phyloP scores from a whole-genome alignment of 2,113 vertebrate genomes.

The Climacteris rufus region DNA sequence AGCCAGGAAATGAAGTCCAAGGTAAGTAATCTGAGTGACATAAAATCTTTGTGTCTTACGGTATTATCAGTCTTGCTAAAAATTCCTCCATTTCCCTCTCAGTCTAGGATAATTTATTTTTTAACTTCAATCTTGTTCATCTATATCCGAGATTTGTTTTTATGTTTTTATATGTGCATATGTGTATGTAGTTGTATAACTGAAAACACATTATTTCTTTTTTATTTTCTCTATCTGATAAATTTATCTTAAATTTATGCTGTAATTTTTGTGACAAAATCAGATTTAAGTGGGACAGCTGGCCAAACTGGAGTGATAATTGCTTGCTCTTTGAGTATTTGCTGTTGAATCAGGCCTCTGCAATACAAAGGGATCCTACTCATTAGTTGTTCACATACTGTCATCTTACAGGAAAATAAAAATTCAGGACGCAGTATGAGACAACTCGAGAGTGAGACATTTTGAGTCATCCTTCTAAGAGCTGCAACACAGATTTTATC shows the following conservation, averaged over 20 bases:
- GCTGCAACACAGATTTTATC: slow-evolving; percentile 28
- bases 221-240: background rate
- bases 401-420: background rate
- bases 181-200: background rate
- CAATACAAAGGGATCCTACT: background rate
- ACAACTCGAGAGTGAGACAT: background rate
- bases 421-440: background rate
- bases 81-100: background rate
- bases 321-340: background rate
- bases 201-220: background rate
- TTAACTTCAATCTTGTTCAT: background rate
- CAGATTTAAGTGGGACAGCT: background rate
- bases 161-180: background rate
- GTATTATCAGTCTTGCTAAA: background rate
- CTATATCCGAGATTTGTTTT: background rate
- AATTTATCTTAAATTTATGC: background rate
- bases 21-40: slow-evolving; percentile 21
- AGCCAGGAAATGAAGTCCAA: slow-evolving; percentile 61
- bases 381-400: background rate
- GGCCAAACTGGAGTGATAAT: background rate
- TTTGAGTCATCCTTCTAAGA: slow-evolving; percentile 29
- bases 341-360: background rate
- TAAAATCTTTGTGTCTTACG: background rate
- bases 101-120: background rate
- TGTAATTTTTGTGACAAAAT: background rate